phyloP scores from a whole-genome alignment of 2,888 invertebrate species.

The Ctenicera cuprea region DNA sequence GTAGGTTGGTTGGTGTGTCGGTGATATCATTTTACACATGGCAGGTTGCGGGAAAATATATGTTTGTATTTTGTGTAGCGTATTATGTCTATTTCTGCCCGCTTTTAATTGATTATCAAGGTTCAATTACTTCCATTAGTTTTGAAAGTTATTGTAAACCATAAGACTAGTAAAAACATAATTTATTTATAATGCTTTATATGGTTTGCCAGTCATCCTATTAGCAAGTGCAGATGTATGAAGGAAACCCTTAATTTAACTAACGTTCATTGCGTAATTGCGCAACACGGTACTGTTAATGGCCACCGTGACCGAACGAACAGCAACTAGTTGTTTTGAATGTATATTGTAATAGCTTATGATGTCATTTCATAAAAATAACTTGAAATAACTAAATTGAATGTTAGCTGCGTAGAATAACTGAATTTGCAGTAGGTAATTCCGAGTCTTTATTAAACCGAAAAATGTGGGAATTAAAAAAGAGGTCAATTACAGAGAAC shows the following conservation, averaged over 20 bases:
- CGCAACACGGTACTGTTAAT: background rate
- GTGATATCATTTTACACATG: background rate
- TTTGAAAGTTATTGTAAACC: background rate
- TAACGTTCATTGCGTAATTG: background rate
- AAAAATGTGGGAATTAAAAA: background rate
- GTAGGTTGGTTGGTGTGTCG: background rate
- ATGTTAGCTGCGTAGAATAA: background rate
- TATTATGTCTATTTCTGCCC: background rate
- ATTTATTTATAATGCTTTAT: too few species aligned
- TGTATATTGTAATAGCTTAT: conserved; percentile 2
- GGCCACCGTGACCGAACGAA: too few species aligned
- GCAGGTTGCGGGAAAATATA: background rate
- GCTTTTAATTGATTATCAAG: conserved; percentile 23
- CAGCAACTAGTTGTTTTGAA: background rate
- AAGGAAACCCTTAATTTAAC: too few species aligned
- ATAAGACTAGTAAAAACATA: too few species aligned
- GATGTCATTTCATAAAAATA: background rate
- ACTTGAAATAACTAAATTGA: conserved; percentile 8
- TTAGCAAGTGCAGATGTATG: too few species aligned
- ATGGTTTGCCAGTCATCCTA: too few species aligned
- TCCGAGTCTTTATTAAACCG: background rate
- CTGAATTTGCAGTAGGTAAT: background rate
- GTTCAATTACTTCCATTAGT: background rate
- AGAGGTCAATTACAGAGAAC: too few species aligned
- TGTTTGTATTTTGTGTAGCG: background rate